Conservation (phyloP, 2,888 invertebrate species). For the Patella pellucida region DNA sequence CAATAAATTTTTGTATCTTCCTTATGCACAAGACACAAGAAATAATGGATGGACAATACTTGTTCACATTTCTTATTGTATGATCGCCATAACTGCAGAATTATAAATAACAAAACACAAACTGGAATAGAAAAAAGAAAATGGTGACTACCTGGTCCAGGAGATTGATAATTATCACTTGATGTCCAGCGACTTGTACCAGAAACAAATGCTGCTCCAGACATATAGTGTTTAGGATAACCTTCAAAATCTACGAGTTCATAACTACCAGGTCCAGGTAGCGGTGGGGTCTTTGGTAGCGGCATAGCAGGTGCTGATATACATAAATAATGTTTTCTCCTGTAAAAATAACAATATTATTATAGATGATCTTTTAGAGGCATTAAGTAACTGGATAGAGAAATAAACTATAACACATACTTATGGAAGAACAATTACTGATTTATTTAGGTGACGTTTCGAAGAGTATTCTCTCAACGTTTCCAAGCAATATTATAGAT, state of each 20-base stretch:
- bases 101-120: neutral
- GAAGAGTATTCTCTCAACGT: too few species aligned
- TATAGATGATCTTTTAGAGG: too few species aligned
- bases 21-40: too few species aligned
- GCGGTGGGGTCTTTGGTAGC: conserved; percentile 61
- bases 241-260: conserved; percentile 65
- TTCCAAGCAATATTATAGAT: too few species aligned
- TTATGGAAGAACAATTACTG: too few species aligned
- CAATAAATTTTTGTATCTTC: too few species aligned
- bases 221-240: conserved; percentile 68
- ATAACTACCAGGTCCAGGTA: conserved; percentile 68
- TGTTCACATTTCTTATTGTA: too few species aligned
- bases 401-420: too few species aligned
- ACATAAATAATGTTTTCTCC: conserved; percentile 70
- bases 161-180: conserved; percentile 41
- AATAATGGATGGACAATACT: too few species aligned
- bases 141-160: conserved; percentile 59
- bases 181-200: conserved; percentile 66
- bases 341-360: conserved; percentile 39
- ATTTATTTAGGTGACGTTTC: too few species aligned
- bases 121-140: neutral
- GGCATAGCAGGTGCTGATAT: conserved; percentile 71
- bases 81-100: too few species aligned
- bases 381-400: too few species aligned
- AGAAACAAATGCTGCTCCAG: conserved; percentile 68